Percentiles rank a stretch among this genome's conserved stretches.
Evolutionary conservation across 2,113 vertebrate genomes (phyloP).

Genomic region (Himantopus leucocephalus): DNA sequence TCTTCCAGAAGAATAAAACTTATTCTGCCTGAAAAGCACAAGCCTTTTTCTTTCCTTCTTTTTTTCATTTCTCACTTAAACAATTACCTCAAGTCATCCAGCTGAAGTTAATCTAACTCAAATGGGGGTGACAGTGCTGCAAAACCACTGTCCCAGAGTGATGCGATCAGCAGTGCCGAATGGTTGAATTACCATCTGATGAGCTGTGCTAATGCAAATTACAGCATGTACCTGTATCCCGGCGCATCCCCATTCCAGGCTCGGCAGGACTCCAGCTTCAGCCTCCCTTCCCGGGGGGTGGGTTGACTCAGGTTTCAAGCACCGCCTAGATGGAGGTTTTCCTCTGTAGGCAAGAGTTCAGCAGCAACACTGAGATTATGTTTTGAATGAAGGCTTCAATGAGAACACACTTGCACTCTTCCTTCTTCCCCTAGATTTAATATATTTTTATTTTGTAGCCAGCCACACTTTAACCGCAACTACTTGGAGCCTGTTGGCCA

Average conservation of each 20-base stretch:
- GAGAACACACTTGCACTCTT: background rate
- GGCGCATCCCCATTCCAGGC: background rate
- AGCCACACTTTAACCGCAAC: background rate
- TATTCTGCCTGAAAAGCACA: fast-evolving
- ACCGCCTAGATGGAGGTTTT: fast-evolving
- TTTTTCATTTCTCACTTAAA: background rate
- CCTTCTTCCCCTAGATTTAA: background rate
- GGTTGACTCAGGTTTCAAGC: background rate
- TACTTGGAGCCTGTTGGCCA: background rate
- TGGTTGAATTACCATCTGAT: background rate
- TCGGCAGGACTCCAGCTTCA: background rate
- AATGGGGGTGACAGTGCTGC: background rate
- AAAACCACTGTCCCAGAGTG: background rate
- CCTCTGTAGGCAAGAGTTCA: background rate
- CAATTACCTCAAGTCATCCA: background rate
- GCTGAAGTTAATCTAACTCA: background rate
- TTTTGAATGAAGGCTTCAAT: background rate
- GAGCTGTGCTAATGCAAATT: background rate
- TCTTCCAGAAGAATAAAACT: background rate
- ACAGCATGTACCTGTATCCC: background rate
- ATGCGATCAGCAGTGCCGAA: background rate
- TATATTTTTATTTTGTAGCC: background rate
- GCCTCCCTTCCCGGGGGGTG: background rate
- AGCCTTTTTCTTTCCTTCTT: background rate
- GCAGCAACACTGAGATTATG: background rate